phyloP scores from a whole-genome alignment of 92 coral and sea anemone genomes.

The Palythoa grandiflora region DNA sequence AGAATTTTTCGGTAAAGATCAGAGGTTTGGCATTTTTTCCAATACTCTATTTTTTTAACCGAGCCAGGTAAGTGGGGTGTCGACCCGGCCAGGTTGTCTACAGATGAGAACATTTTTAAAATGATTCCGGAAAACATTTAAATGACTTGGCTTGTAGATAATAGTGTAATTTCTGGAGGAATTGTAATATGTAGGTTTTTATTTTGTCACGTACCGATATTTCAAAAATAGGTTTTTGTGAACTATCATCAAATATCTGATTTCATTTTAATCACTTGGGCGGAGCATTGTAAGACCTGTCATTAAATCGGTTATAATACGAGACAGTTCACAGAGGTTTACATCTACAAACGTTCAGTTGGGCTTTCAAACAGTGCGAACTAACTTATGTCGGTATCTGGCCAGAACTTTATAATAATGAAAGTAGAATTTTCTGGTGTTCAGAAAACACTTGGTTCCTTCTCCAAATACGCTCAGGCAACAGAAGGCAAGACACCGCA shows the following conservation, averaged over 20 bases:
- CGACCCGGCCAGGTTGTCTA: too few species aligned
- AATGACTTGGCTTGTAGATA: too few species aligned
- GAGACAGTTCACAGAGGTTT: neutral
- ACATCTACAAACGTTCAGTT: neutral
- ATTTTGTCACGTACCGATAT: too few species aligned
- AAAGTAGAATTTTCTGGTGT: neutral
- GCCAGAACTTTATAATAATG: neutral
- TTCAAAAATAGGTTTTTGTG: too few species aligned
- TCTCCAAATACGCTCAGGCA: neutral
- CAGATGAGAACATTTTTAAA: too few species aligned
- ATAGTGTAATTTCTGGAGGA: too few species aligned
- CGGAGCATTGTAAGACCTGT: conserved; percentile 3
- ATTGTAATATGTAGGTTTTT: too few species aligned
- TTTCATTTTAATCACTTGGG: conserved; percentile 31
- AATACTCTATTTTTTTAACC: too few species aligned
- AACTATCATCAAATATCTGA: neutral
- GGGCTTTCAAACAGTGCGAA: neutral
- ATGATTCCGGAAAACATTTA: too few species aligned
- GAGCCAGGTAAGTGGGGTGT: too few species aligned
- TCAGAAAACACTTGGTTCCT: neutral
- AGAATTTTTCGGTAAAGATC: too few species aligned
- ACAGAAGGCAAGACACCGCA: conserved; percentile 20
- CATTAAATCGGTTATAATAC: neutral
- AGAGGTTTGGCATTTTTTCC: too few species aligned
- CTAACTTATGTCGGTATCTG: neutral